Evolutionary conservation across 2,888 invertebrate species (phyloP).

Genomic region (Drosophila trichaetosa): DNA sequence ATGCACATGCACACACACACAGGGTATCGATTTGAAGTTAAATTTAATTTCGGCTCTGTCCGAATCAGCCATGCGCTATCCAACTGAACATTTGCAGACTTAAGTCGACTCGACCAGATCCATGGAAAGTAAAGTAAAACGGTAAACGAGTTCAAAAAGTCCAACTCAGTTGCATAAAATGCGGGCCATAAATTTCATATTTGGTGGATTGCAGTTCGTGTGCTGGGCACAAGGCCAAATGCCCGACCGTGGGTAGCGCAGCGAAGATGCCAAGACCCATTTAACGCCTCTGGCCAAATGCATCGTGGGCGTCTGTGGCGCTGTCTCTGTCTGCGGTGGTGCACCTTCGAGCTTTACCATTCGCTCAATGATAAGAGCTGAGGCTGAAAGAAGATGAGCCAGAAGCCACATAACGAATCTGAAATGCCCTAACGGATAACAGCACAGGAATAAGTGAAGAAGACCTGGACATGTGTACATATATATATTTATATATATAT

Average conservation of each 20-base stretch:
- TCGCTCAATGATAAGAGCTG: conserved; percentile 29
- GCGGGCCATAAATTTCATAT: conserved; percentile 10
- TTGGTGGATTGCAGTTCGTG: background rate
- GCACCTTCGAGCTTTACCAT: conserved; percentile 1
- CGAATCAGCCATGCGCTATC: conserved; percentile 21
- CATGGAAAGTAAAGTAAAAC: background rate
- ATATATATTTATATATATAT: background rate
- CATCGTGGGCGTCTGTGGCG: conserved; percentile 62
- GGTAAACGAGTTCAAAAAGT: background rate
- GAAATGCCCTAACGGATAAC: conserved; percentile 20
- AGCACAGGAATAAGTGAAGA: background rate
- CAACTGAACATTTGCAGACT: background rate
- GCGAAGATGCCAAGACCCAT: conserved; percentile 47
- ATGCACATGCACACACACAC: background rate
- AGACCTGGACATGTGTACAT: background rate
- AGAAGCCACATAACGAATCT: conserved; percentile 2
- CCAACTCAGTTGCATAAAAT: background rate
- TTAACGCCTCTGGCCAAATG: conserved; percentile 63
- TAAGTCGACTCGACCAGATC: background rate
- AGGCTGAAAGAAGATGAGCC: conserved; percentile 3
- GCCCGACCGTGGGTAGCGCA: conserved; percentile 25
- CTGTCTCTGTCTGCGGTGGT: background rate
- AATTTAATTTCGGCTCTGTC: conserved; percentile 4
- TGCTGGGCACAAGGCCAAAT: conserved; percentile 20
- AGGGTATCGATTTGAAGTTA: background rate